Conservation (phyloP, 2,113 vertebrate species). For the Tachysurus vachellii region DNA sequence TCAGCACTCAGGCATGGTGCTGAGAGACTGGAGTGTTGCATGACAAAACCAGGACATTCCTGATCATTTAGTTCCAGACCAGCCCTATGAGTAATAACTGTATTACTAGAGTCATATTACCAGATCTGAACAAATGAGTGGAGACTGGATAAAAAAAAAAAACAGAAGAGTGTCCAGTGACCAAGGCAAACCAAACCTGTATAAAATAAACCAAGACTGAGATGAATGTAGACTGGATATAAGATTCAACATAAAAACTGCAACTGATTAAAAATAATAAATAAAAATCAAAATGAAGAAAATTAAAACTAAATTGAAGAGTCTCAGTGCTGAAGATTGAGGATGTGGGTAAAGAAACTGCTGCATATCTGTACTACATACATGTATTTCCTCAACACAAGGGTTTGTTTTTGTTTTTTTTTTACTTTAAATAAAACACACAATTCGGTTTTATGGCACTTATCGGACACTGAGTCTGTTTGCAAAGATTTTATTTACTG, state of each 20-base stretch:
- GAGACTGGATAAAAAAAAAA: neutral
- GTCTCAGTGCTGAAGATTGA: neutral
- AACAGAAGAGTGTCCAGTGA: neutral
- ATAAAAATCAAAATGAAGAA: neutral
- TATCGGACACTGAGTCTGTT: neutral
- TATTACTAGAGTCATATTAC: neutral
- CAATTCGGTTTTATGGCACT: neutral
- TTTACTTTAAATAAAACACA: neutral
- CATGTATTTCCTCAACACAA: neutral
- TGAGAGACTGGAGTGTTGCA: neutral
- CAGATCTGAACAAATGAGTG: neutral
- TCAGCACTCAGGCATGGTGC: conserved; percentile 16
- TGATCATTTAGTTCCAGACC: neutral
- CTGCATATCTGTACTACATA: neutral
- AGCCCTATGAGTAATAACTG: conserved; percentile 12
- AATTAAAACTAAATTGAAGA: neutral
- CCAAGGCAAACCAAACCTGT: neutral
- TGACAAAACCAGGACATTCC: conserved; percentile 8
- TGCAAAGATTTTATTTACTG: neutral
- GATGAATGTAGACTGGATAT: neutral
- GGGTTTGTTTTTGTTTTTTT: neutral
- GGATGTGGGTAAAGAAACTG: neutral
- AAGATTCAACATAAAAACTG: neutral
- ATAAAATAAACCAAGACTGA: neutral
- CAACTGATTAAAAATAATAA: neutral